phyloP scores from a whole-genome alignment of 2,888 invertebrate species.

The Polia nebulosa region DNA sequence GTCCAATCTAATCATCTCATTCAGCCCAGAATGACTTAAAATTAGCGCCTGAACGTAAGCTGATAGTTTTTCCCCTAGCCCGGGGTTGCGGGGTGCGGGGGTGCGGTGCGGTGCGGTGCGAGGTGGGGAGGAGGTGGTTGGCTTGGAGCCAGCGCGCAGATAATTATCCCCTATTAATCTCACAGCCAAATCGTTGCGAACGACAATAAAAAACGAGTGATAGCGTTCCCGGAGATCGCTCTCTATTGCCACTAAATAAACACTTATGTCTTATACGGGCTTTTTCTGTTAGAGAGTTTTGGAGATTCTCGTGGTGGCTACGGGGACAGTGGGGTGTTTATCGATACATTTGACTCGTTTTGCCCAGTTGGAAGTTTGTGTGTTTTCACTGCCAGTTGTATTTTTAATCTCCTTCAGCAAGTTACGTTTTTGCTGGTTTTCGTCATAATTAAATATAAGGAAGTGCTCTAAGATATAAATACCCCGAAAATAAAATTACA shows the following conservation, averaged over 20 bases:
- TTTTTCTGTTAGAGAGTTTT: constrained; percentile 12
- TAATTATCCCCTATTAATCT: constrained; percentile 85
- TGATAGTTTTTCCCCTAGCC: constrained; percentile 60
- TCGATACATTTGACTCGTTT: constrained; percentile 1
- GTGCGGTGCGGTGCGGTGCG: constrained; percentile 21
- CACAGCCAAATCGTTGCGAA: constrained; percentile 77
- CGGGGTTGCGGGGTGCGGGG: constrained; percentile 12
- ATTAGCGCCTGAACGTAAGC: constrained; percentile 50
- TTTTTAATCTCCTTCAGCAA: neutral
- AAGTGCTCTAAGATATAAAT: neutral
- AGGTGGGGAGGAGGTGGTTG: constrained; percentile 57
- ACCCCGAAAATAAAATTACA: neutral
- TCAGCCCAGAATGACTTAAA: constrained; percentile 56
- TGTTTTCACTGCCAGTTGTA: neutral
- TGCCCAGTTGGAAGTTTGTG: neutral
- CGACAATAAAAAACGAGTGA: constrained; percentile 75
- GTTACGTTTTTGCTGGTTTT: neutral
- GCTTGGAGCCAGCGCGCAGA: constrained; percentile 76
- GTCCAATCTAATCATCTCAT: constrained; percentile 36
- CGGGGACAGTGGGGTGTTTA: neutral
- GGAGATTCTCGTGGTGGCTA: neutral
- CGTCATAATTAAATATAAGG: neutral
- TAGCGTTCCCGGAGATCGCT: constrained; percentile 61
- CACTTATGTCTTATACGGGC: constrained; percentile 35
- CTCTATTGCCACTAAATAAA: constrained; percentile 59